Base-by-base conservation (phyloP, 2,113 vertebrate genomes). In the Nothobranchius kuhntae region DNA sequence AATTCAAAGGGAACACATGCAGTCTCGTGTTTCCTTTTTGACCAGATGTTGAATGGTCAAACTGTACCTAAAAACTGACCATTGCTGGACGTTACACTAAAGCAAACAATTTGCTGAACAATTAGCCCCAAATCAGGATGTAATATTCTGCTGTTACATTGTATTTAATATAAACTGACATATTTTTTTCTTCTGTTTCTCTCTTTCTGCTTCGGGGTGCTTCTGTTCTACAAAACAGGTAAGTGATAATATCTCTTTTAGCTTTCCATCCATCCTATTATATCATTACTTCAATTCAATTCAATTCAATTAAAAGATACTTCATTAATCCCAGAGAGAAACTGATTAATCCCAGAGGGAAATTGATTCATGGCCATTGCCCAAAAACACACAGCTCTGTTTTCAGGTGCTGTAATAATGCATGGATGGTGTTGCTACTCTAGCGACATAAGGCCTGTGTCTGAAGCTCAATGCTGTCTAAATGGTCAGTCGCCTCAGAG, bases 381-480 rank as follows among this genome's bases (percentile, higher is more conserved):
- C 61, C 62, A 54, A 8, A 57, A 63, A 56, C 69, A 69, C 53
- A 50, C 54, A 67, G 56, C 70, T 73, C 67, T 60, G 72, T 80
- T 81, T 75, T 83, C 81, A 85, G 73, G 57, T 68, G 50, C 72
- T 68, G 81, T 75, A 55, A 82, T 87, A 83, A 82, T 81, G 75
- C 63, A 60, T 21, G 77, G 75, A 67, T 83, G 82, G 77, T 77
- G 79, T 79, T 74, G 71, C 77, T 78, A 66, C 76, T 85, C 61
- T 48, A 84, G 84, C 24, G 62, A 87, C 79, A 55, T 71, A 75
- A 73, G 72, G 73, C 73, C 72, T 75, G 61, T 79, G 75, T 67
- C 83, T 83, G 83, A 80, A 80, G 70, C 75, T 70, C 65, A 38
- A 13, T 17, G 26, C 72, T 81, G 77, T 67, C 82, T 81, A 75